Percentiles rank a stretch among this genome's conserved stretches.
Evolutionary conservation across 2,888 invertebrate genomes (phyloP).

Genomic region (Osedax fenrisi): DNA sequence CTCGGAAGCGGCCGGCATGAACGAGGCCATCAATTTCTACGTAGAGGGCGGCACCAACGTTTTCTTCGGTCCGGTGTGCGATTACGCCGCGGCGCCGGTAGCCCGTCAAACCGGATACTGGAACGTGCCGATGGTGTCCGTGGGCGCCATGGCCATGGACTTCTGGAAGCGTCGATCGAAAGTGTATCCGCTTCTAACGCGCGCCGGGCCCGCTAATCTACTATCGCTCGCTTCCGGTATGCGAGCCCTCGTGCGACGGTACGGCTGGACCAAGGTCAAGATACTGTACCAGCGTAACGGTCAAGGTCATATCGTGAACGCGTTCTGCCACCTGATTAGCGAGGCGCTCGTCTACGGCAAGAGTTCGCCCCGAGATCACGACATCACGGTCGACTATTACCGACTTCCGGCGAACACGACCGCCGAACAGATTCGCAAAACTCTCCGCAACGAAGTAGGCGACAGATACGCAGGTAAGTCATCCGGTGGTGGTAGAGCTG

Average conservation of each 20-base stretch:
- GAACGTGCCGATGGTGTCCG: conserved; percentile 77
- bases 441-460: conserved; percentile 39
- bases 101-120: conserved; percentile 72
- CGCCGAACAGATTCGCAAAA: conserved; percentile 31
- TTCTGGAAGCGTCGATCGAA: conserved; percentile 38
- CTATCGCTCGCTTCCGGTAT: conserved; percentile 38
- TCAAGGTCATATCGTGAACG: conserved; percentile 55
- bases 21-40: conserved; percentile 41
- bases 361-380: conserved; percentile 27
- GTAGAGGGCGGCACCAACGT: conserved; percentile 37
- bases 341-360: conserved; percentile 59
- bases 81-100: conserved; percentile 71
- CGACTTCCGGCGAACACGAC: conserved; percentile 25
- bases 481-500: too few relatives aligned
- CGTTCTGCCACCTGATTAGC: conserved; percentile 68
- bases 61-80: conserved; percentile 47
- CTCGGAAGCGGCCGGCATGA: conserved; percentile 37
- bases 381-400: conserved; percentile 39
- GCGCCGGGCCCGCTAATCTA: conserved; percentile 43
- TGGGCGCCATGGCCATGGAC: conserved; percentile 46
- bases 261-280: conserved; percentile 61
- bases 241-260: conserved; percentile 25
- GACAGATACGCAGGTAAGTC: conserved; percentile 41
- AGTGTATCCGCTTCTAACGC: conserved; percentile 66
- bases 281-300: conserved; percentile 67